Evolutionary conservation across 92 coral and sea anemone genomes (phyloP).

Genomic region (Umimayanthus chanpuru): DNA sequence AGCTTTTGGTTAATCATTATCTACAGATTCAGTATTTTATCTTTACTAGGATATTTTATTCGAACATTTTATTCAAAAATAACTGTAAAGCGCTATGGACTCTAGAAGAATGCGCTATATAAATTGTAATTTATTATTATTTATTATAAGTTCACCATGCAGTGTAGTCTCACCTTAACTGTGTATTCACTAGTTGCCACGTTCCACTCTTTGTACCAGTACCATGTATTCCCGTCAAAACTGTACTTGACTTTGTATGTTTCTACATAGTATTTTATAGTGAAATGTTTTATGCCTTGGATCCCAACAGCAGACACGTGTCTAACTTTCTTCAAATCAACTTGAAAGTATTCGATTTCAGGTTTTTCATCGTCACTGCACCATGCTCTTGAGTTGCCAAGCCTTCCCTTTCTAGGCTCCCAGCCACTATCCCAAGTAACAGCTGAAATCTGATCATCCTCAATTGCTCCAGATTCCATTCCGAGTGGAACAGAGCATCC

Average conservation of each 20-base stretch:
- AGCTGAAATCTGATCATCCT: conserved; percentile 18
- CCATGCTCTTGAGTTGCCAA: background rate
- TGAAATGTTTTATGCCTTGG: background rate
- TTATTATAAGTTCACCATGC: no score
- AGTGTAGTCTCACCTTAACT: background rate
- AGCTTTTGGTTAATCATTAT: no score
- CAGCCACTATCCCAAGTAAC: conserved; percentile 18
- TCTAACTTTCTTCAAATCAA: conserved; percentile 27
- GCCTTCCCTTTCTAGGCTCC: conserved; percentile 26
- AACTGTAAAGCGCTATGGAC: no score
- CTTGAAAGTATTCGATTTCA: conserved; percentile 14
- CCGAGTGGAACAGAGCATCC: conserved; percentile 30
- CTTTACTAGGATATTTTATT: no score
- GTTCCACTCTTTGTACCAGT: background rate
- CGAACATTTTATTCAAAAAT: no score
- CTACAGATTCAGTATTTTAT: no score
- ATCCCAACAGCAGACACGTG: conserved; percentile 32
- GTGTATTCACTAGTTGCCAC: background rate
- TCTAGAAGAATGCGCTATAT: no score
- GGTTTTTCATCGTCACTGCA: background rate
- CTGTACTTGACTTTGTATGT: conserved; percentile 27
- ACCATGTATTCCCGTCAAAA: conserved; percentile 19
- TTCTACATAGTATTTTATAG: background rate
- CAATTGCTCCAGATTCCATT: conserved; percentile 9
- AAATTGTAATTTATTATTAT: no score